phyloP scores from a whole-genome alignment of 2,888 invertebrate genomes.

The Ornithoptera priamus region DNA sequence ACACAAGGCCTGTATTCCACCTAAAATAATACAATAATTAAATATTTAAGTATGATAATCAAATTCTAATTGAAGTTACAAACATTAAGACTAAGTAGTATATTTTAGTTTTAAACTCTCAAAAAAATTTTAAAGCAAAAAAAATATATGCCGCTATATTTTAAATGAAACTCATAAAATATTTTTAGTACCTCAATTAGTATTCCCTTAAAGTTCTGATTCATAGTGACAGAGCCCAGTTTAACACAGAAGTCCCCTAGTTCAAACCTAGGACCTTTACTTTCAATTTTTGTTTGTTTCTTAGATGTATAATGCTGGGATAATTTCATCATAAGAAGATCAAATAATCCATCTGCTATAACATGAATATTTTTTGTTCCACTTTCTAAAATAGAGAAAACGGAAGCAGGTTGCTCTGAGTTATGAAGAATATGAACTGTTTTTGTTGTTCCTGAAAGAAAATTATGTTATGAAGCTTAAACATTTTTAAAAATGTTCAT shows the following conservation, averaged over 20 bases:
- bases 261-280: slow-evolving; percentile 92
- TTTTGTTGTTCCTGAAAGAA: slow-evolving; percentile 83
- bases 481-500: no score
- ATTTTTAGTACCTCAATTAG: slow-evolving; percentile 86
- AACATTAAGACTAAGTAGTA: not conserved
- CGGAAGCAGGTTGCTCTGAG: slow-evolving; percentile 96
- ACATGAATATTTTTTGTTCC: slow-evolving; percentile 92
- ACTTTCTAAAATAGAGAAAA: slow-evolving; percentile 94
- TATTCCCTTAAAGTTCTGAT: slow-evolving; percentile 95
- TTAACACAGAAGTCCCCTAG: slow-evolving; percentile 96
- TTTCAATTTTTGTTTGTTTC: slow-evolving; percentile 93
- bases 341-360: slow-evolving; percentile 94
- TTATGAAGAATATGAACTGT: slow-evolving; percentile 96
- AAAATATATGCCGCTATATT: not conserved
- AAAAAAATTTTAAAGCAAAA: not conserved
- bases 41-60: not conserved
- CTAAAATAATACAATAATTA: slow-evolving; percentile 49
- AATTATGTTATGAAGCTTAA: not conserved
- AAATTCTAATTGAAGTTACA: not conserved
- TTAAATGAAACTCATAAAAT: no score
- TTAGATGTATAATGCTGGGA: slow-evolving; percentile 93
- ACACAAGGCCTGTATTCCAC: slow-evolving; percentile 96
- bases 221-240: slow-evolving; percentile 94
- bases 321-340: slow-evolving; percentile 93
- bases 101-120: no score